Percentiles rank a stretch among this genome's conserved stretches.
These are phyloP conservation scores for Emydocephalus ijimae DNA, from an alignment of 2,113 vertebrate species.

Conservation along the genomic window DNA sequence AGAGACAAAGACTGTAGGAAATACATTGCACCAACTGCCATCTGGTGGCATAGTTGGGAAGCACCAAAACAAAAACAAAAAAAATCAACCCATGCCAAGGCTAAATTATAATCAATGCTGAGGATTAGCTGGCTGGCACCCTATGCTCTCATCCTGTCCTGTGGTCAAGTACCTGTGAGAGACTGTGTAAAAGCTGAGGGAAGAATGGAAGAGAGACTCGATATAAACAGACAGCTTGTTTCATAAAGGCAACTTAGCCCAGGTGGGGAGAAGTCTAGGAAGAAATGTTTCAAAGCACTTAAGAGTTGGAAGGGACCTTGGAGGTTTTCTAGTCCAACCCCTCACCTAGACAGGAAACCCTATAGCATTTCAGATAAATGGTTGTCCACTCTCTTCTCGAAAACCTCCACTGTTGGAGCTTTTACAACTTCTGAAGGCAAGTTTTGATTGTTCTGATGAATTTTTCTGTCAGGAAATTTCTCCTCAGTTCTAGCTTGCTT, in stretches of 20 bases:
- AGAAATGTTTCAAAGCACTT: not conserved
- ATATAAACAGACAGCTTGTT: not conserved
- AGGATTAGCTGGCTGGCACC: not conserved
- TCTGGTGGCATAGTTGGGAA: slow-evolving; percentile 36
- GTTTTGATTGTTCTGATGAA: too few species aligned
- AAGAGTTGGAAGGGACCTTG: too few species aligned
- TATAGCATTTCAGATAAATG: too few species aligned
- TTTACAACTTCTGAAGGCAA: too few species aligned
- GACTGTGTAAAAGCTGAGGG: not conserved
- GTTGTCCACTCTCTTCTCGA: too few species aligned
- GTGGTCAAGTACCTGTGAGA: not conserved
- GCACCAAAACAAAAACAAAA: not conserved
- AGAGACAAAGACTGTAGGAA: too few species aligned
- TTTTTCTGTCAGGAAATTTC: too few species aligned
- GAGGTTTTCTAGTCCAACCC: too few species aligned
- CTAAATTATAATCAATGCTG: not conserved
- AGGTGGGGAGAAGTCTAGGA: not conserved
- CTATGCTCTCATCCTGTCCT: not conserved
- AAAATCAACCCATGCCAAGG: not conserved
- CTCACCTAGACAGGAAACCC: too few species aligned
- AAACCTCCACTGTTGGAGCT: too few species aligned
- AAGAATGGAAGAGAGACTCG: not conserved
- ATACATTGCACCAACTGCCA: slow-evolving; percentile 38
- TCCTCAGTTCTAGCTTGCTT: too few species aligned
- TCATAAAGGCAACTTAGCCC: not conserved